Conservation (phyloP, 53 echinoderm and acorn worm genomes). For the Actinopyga echinites region DNA sequence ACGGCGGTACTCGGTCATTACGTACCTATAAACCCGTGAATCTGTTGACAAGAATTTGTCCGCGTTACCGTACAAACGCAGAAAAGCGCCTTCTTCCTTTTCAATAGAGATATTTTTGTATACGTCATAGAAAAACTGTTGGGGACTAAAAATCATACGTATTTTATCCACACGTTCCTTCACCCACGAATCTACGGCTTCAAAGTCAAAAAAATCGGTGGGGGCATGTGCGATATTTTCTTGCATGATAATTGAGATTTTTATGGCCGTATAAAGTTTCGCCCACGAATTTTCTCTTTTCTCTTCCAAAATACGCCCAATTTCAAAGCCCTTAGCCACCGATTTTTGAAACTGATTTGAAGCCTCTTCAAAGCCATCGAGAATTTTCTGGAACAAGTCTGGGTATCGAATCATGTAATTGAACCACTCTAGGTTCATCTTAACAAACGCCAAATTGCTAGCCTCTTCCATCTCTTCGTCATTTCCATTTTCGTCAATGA, state of each 20-base stretch:
- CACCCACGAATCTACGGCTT: not conserved
- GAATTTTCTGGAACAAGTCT: not conserved
- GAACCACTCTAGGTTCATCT: not conserved
- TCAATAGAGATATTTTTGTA: not conserved
- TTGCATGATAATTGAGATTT: not conserved
- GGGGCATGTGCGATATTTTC: not conserved
- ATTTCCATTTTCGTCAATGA: not conserved
- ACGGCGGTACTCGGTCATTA: not conserved
- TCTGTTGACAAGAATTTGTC: not conserved
- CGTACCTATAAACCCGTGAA: not conserved
- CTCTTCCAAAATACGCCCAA: not conserved
- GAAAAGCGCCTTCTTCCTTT: conserved; percentile 2
- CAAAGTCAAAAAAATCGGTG: not conserved
- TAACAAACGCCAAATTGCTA: too few species aligned
- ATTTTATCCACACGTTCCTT: too few species aligned
- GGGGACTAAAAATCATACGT: not conserved
- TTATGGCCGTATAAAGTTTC: not conserved
- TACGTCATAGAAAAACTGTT: not conserved
- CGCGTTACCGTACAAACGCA: not conserved
- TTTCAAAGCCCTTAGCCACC: not conserved
- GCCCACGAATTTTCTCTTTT: not conserved
- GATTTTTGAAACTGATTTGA: not conserved
- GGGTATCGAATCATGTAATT: not conserved
- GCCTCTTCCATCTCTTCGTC: not conserved
- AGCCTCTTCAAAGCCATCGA: not conserved